phyloP scores from a whole-genome alignment of 2,113 vertebrate species.

The Sporophila hypoxantha region DNA sequence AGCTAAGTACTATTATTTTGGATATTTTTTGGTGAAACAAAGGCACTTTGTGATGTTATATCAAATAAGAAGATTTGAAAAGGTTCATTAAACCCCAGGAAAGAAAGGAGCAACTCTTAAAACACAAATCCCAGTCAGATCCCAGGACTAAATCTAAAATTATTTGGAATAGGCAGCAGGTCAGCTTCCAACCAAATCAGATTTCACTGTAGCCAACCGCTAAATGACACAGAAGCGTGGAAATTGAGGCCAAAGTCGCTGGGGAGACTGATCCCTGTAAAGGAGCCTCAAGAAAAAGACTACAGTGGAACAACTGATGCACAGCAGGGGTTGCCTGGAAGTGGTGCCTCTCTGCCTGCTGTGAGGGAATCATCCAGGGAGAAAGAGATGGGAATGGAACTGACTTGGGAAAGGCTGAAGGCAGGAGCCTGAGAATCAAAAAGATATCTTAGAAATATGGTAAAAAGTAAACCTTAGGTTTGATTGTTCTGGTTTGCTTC shows the following conservation, averaged over 20 bases:
- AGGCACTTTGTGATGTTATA: background rate
- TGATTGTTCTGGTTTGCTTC: background rate
- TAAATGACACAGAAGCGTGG: background rate
- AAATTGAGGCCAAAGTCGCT: conserved; percentile 1
- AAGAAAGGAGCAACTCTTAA: background rate
- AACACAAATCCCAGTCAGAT: background rate
- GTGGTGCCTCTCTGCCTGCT: conserved; percentile 10
- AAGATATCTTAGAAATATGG: background rate
- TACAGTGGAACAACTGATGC: conserved; percentile 25
- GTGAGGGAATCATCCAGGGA: conserved; percentile 45
- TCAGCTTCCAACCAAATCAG: background rate
- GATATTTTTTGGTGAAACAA: background rate
- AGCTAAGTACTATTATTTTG: background rate
- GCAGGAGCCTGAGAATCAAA: background rate
- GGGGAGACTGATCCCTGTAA: background rate
- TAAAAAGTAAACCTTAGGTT: background rate
- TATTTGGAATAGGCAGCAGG: background rate
- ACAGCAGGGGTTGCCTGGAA: conserved; percentile 44
- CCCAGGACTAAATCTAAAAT: background rate
- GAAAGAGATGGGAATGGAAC: conserved; percentile 43
- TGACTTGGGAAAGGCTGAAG: conserved; percentile 18
- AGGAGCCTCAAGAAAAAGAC: conserved; percentile 32
- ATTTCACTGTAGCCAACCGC: background rate
- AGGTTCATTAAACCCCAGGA: background rate
- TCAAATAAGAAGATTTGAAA: background rate